Evolutionary conservation across 2,113 vertebrate genomes (phyloP).

Genomic region (Cygnus atratus): DNA sequence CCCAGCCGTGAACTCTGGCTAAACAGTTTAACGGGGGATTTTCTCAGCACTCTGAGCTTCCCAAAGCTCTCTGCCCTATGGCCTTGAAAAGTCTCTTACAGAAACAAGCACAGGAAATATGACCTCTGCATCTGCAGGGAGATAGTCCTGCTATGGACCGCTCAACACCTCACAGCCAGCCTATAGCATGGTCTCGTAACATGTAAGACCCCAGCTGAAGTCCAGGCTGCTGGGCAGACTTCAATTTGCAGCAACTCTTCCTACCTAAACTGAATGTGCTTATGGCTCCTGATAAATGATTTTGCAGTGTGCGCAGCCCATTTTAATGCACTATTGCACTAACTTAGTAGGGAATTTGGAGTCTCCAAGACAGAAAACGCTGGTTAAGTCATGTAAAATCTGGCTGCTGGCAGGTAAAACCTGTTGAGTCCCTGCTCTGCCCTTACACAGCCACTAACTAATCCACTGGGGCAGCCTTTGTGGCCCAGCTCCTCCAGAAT

Average conservation of each 20-base stretch:
- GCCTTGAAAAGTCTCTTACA: not conserved
- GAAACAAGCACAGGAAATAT: not conserved
- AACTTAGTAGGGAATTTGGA: not conserved
- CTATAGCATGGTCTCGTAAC: too few relatives aligned
- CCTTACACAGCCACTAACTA: not conserved
- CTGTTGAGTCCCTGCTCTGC: not conserved
- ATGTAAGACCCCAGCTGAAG: not conserved
- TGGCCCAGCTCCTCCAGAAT: not conserved
- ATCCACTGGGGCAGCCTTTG: not conserved
- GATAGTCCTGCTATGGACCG: not conserved
- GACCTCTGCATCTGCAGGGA: not conserved
- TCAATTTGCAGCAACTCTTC: not conserved
- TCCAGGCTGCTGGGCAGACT: not conserved
- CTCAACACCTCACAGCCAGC: not conserved
- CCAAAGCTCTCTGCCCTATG: not conserved
- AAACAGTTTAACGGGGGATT: not conserved
- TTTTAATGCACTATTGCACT: not conserved
- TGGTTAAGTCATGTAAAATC: not conserved
- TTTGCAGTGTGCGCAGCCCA: too few relatives aligned
- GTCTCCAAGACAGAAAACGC: not conserved
- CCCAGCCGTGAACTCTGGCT: not conserved
- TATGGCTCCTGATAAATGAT: not conserved
- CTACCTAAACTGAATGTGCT: not conserved
- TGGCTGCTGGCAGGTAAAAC: not conserved
- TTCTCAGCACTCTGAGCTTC: not conserved